phyloP scores from a whole-genome alignment of 2,888 invertebrate species.

The Pristionchus japonicus region DNA sequence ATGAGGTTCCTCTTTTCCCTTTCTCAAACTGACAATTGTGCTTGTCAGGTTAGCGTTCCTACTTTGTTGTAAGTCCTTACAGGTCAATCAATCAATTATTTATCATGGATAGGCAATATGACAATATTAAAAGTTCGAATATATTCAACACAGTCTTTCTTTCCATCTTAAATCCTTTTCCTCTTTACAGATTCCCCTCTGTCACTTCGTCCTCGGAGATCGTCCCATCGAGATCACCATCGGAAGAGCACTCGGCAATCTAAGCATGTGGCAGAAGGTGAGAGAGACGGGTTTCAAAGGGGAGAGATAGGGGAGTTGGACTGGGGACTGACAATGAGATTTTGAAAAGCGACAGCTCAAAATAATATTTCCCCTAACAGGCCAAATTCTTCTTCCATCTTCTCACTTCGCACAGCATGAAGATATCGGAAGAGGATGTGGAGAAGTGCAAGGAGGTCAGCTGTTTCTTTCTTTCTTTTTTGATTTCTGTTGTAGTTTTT shows the following conservation, averaged over 20 bases:
- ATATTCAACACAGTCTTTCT: no score
- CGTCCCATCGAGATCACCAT: conserved; percentile 85
- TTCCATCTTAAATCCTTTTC: no score
- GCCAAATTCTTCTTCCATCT: conserved; percentile 83
- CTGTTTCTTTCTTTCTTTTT: conserved; percentile 81
- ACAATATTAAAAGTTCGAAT: no score
- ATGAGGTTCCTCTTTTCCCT: neutral
- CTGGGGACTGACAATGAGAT: neutral
- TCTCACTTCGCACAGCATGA: conserved; percentile 61
- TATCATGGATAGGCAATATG: no score
- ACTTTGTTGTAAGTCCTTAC: no score
- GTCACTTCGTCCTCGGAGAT: conserved; percentile 91
- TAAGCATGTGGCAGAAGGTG: conserved; percentile 89
- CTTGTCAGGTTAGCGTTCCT: neutral
- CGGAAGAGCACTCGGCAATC: conserved; percentile 87
- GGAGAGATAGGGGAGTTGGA: neutral
- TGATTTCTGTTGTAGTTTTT: no score
- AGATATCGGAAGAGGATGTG: conserved; percentile 80
- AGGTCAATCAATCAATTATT: no score
- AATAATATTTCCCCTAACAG: neutral
- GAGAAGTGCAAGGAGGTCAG: conserved; percentile 89
- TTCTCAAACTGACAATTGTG: neutral
- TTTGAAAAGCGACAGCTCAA: neutral
- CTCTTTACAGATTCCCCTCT: conserved; percentile 79
- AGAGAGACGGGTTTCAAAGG: conserved; percentile 37